A percentile compares a stretch with the other conserved stretches of the same genome.
phyloP scores from a whole-genome alignment of 23 tunicate species.

The Halocynthia aurantium region DNA sequence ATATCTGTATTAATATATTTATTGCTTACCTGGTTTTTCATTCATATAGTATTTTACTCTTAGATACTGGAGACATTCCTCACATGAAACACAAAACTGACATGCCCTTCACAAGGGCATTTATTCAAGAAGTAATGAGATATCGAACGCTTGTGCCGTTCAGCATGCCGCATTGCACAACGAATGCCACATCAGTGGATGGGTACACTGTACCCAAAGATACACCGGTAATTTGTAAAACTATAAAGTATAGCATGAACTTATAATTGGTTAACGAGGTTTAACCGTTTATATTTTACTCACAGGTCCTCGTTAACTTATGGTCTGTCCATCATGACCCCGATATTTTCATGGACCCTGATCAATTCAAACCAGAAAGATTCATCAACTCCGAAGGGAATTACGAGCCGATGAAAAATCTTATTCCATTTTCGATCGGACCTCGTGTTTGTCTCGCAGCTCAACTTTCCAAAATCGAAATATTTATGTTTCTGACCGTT shows the following conservation, averaged over 20 bases:
- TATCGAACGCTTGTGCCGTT: constrained; percentile 3
- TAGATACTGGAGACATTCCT: neutral
- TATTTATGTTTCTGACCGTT: too few relatives aligned
- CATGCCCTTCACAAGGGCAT: constrained; percentile 6
- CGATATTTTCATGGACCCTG: constrained; percentile 9
- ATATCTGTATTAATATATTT: too few relatives aligned
- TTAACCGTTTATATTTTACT: neutral
- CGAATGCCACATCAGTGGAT: neutral
- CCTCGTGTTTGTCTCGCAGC: constrained; percentile 15
- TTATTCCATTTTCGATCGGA: constrained; percentile 17
- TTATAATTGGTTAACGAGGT: too few relatives aligned
- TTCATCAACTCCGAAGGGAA: constrained; percentile 14
- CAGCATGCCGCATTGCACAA: constrained; percentile 5
- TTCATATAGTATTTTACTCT: too few relatives aligned
- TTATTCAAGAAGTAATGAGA: constrained; percentile 5
- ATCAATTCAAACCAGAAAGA: constrained; percentile 21
- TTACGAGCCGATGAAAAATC: neutral
- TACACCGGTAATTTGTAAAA: neutral
- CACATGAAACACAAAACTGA: neutral
- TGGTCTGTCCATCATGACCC: constrained; percentile 26
- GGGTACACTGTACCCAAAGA: constrained; percentile 1
- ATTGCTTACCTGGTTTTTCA: too few relatives aligned
- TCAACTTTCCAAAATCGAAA: constrained; percentile 10
- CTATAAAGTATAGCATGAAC: too few relatives aligned
- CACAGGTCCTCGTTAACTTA: constrained; percentile 13